Conservation (phyloP, 2,797 vertebrate species). For the Orientallactaga sibirica region DNA sequence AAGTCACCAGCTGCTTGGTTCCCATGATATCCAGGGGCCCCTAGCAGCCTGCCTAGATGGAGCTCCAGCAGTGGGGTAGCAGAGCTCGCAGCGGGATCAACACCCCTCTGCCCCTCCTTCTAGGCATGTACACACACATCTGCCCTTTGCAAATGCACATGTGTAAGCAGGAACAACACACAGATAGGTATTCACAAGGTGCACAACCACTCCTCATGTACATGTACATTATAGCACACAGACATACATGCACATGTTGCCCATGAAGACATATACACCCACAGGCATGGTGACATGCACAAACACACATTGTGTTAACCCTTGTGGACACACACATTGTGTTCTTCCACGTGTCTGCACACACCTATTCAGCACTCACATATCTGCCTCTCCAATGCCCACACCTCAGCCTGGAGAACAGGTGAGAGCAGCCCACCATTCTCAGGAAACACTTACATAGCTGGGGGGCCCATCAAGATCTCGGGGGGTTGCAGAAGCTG, state of each 20-base stretch:
- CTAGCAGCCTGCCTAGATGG: neutral
- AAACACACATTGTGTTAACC: neutral
- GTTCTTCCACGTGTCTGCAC: neutral
- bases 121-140: neutral
- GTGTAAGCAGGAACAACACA: neutral
- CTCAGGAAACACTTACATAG: neutral
- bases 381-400: neutral
- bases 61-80: neutral
- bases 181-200: neutral
- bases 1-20: too few relatives aligned
- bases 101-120: too few relatives aligned
- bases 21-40: rapidly evolving
- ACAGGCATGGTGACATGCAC: neutral
- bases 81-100: neutral
- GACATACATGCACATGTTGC: too few relatives aligned
- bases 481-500: neutral
- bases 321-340: neutral
- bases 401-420: rapidly evolving
- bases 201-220: too few relatives aligned
- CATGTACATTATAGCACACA: too few relatives aligned
- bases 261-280: too few relatives aligned
- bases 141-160: neutral
- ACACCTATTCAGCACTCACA: neutral
- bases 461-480: neutral
- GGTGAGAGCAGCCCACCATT: neutral